Evolutionary conservation across 2,888 invertebrate species (phyloP).

Genomic region (Diarsia dahlii): DNA sequence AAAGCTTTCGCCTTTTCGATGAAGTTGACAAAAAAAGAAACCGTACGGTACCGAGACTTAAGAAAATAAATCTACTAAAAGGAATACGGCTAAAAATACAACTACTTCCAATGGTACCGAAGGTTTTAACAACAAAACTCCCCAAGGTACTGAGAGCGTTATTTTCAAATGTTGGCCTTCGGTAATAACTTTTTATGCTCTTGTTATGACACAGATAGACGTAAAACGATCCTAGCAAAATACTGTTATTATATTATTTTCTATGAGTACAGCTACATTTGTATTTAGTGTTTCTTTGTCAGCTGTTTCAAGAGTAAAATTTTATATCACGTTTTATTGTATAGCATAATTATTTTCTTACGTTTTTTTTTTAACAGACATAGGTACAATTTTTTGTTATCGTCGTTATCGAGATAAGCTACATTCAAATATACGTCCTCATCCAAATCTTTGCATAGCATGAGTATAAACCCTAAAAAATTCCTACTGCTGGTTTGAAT

Average conservation of each 20-base stretch:
- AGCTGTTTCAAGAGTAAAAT: slow-evolving; percentile 7
- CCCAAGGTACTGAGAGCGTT: slow-evolving; percentile 30
- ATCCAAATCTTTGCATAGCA: no score
- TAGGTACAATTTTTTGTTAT: no score
- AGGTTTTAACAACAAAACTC: slow-evolving; percentile 24
- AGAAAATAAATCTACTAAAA: slow-evolving; percentile 7
- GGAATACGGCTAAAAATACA: slow-evolving; percentile 22
- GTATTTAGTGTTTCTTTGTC: slow-evolving; percentile 18
- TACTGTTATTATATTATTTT: slow-evolving; percentile 42
- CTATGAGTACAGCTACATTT: slow-evolving; percentile 3
- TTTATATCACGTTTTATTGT: slow-evolving; percentile 1
- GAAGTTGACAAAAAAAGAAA: slow-evolving; percentile 9
- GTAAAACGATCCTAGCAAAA: slow-evolving; percentile 46
- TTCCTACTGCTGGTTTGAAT: not conserved
- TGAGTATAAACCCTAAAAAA: not conserved
- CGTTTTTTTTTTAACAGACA: no score
- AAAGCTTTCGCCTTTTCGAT: not conserved
- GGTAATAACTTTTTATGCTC: slow-evolving; percentile 61
- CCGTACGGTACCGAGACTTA: slow-evolving; percentile 9
- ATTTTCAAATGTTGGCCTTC: slow-evolving; percentile 51
- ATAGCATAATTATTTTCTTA: not conserved
- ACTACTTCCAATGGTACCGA: slow-evolving; percentile 16
- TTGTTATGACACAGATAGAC: slow-evolving; percentile 58
- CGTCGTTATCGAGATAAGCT: no score
- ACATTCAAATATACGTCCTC: not conserved